A percentile compares a stretch with the other conserved stretches of the same genome.
These are phyloP conservation scores for Aradus depressus DNA, from an alignment of 2,888 invertebrate genomes.

Conservation along the genomic window DNA sequence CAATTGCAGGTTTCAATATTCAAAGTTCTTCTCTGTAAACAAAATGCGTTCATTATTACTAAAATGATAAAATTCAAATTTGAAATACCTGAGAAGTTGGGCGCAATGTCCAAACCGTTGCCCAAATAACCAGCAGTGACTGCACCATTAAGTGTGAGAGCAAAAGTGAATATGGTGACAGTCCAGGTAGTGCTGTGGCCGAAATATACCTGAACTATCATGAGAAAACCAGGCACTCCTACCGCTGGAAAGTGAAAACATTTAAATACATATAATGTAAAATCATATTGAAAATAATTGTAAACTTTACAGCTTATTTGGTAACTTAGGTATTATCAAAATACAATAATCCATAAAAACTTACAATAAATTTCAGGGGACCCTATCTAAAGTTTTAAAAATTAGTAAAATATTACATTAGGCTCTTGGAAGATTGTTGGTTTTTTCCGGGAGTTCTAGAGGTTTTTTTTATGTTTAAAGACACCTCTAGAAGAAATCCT, in stretches of 20 bases:
- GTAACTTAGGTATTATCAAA: background rate
- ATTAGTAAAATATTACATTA: too few species aligned
- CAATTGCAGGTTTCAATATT: background rate
- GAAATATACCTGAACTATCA: constrained; percentile 60
- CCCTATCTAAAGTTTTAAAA: too few species aligned
- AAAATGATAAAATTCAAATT: background rate
- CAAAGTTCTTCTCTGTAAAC: background rate
- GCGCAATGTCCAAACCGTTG: constrained; percentile 77
- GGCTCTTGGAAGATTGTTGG: too few species aligned
- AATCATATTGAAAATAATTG: too few species aligned
- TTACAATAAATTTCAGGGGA: too few species aligned
- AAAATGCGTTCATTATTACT: background rate
- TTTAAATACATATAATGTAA: background rate
- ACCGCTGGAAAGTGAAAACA: constrained; percentile 41
- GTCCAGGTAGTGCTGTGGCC: constrained; percentile 60
- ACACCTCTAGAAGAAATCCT: too few species aligned
- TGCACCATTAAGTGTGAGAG: constrained; percentile 72
- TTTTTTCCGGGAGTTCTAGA: too few species aligned
- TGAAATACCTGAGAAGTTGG: constrained; percentile 57
- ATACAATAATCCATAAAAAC: background rate
- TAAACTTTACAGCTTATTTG: background rate
- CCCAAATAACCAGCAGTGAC: constrained; percentile 77
- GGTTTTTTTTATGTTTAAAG: too few species aligned
- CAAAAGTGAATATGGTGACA: constrained; percentile 64
- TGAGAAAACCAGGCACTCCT: constrained; percentile 53